These are phyloP conservation scores for Syrista parreyssii DNA, from an alignment of 2,888 invertebrate genomes.

Conservation along the genomic window DNA sequence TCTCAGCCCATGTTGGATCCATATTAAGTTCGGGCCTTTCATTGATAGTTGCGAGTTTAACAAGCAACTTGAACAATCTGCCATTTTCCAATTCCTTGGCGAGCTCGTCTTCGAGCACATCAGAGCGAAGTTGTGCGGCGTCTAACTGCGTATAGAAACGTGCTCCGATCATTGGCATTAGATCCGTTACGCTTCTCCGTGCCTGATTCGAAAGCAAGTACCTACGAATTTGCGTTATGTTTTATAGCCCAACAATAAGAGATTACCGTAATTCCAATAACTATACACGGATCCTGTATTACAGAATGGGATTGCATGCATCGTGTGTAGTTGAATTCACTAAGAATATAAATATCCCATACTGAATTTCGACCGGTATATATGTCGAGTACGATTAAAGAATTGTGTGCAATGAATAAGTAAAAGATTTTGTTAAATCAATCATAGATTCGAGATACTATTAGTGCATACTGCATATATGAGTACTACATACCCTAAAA, in stretches of 20 bases:
- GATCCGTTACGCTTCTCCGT: conserved; percentile 88
- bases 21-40: conserved; percentile 95
- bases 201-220: conserved; percentile 78
- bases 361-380: background rate
- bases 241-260: background rate
- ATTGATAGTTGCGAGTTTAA: conserved; percentile 93
- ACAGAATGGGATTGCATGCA: background rate
- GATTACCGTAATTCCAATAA: background rate
- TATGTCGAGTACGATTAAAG: background rate
- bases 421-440: background rate
- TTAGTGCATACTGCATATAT: background rate
- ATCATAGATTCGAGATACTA: background rate
- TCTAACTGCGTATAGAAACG: conserved; percentile 97
- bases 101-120: conserved; percentile 90
- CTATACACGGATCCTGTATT: background rate
- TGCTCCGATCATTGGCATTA: conserved; percentile 99
- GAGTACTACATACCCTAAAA: background rate
- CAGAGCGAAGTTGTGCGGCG: conserved; percentile 86
- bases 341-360: background rate
- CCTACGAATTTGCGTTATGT: conserved; percentile 65
- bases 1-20: conserved; percentile 97
- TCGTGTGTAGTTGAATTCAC: background rate
- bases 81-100: conserved; percentile 96
- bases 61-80: conserved; percentile 87
- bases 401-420: background rate